phyloP scores from a whole-genome alignment of 2,888 invertebrate species.

The Lasioglossum zephyrum region DNA sequence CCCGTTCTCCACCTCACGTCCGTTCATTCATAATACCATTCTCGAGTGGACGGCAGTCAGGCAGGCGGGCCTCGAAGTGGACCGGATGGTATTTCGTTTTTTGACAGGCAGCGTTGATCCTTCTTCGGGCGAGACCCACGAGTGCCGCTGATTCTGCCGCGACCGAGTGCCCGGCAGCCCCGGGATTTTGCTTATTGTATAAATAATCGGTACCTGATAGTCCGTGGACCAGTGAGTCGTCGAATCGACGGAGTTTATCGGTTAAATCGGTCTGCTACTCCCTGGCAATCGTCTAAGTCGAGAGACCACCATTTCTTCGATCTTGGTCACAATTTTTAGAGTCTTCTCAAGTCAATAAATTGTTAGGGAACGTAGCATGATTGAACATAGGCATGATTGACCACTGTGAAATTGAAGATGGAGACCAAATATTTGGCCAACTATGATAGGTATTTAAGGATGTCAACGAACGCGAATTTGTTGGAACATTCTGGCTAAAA shows the following conservation, averaged over 20 bases:
- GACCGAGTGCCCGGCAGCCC: conserved; percentile 54
- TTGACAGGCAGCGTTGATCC: conserved; percentile 72
- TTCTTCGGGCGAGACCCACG: conserved; percentile 62
- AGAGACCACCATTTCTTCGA: neutral
- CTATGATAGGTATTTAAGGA: too few species aligned
- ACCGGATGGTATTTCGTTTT: conserved; percentile 79
- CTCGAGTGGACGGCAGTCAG: conserved; percentile 73
- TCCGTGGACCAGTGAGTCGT: conserved; percentile 22
- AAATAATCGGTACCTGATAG: conserved; percentile 67
- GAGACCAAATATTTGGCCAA: too few species aligned
- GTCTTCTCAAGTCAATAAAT: too few species aligned
- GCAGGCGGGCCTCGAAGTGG: conserved; percentile 70
- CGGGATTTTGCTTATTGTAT: conserved; percentile 70
- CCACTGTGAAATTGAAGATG: too few species aligned
- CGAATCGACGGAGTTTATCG: conserved; percentile 22
- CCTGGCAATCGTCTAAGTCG: neutral
- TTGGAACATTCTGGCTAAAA: too few species aligned
- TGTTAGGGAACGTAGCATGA: too few species aligned
- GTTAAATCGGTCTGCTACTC: neutral
- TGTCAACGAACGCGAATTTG: too few species aligned
- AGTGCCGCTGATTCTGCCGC: conserved; percentile 47
- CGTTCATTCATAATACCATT: conserved; percentile 78
- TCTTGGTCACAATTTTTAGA: neutral
- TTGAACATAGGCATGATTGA: too few species aligned
- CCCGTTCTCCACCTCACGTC: conserved; percentile 55